Evolutionary conservation across 2,113 vertebrate species (phyloP).

Genomic region (Chrysochloris asiatica): DNA sequence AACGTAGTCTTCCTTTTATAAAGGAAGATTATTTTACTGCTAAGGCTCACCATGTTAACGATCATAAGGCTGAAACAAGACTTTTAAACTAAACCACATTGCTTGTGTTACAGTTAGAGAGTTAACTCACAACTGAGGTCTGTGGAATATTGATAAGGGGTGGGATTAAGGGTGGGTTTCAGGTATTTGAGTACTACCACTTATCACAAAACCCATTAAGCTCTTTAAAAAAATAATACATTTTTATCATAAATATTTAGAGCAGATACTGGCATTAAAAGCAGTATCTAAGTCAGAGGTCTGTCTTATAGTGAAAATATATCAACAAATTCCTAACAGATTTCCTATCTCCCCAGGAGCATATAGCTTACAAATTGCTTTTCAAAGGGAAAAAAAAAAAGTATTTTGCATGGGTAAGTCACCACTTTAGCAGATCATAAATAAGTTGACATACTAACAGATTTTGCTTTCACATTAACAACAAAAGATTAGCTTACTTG

Average conservation of each 20-base stretch:
- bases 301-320: conserved; percentile 75
- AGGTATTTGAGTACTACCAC: conserved; percentile 46
- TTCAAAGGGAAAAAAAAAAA: conserved; percentile 59
- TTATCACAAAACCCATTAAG: conserved; percentile 70
- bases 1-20: conserved; percentile 24
- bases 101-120: conserved; percentile 29
- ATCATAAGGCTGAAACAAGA: conserved; percentile 54
- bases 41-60: conserved; percentile 63
- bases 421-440: conserved; percentile 70
- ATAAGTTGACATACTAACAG: conserved; percentile 65
- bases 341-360: conserved; percentile 67
- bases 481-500: conserved; percentile 46
- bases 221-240: conserved; percentile 78
- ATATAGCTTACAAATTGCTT: conserved; percentile 71
- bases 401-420: conserved; percentile 57
- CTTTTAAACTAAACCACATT: conserved; percentile 23
- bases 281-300: conserved; percentile 72
- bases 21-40: conserved; percentile 43
- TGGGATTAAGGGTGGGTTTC: neutral
- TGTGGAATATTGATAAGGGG: conserved; percentile 8
- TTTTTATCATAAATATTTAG: conserved; percentile 79
- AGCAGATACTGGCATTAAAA: conserved; percentile 73
- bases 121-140: conserved; percentile 40
- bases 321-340: conserved; percentile 67
- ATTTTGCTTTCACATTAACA: conserved; percentile 55